These are phyloP conservation scores for Zoanthus solanderi DNA, from an alignment of 92 coral and sea anemone species.

Conservation along the genomic window DNA sequence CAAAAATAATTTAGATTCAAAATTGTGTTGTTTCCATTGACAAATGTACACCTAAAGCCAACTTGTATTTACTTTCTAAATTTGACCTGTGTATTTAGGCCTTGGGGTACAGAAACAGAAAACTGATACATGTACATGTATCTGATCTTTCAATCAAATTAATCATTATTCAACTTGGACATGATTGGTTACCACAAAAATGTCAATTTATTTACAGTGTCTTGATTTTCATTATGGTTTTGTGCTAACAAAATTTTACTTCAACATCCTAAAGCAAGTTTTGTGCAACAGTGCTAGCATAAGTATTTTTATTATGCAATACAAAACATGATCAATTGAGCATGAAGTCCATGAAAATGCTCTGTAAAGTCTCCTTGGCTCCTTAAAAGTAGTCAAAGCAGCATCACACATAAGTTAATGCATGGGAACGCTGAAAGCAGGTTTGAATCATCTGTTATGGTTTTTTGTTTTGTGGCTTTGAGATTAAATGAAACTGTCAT, in stretches of 20 bases:
- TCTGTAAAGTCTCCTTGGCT: conserved; percentile 12
- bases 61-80: conserved; percentile 34
- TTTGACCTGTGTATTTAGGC: conserved; percentile 19
- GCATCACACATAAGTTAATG: not conserved
- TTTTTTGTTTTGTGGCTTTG: conserved; percentile 14
- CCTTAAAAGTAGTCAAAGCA: not conserved
- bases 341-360: not conserved
- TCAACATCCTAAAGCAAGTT: not conserved
- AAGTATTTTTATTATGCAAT: not conserved
- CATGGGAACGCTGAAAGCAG: conserved; percentile 46
- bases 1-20: conserved; percentile 12
- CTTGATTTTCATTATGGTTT: not conserved
- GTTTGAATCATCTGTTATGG: conserved; percentile 41
- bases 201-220: conserved; percentile 11
- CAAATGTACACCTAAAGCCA: not conserved
- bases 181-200: conserved; percentile 30
- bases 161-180: conserved; percentile 2
- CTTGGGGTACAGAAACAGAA: conserved; percentile 34
- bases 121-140: conserved; percentile 18
- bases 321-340: not conserved
- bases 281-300: not conserved
- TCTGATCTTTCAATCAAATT: conserved; percentile 7
- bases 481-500: conserved; percentile 23
- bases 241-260: not conserved
- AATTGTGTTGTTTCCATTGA: not conserved